A percentile compares a stretch with the other conserved stretches of the same genome.
Evolutionary conservation across 2,113 vertebrate genomes (phyloP).

Genomic region (Bombycilla garrulus): DNA sequence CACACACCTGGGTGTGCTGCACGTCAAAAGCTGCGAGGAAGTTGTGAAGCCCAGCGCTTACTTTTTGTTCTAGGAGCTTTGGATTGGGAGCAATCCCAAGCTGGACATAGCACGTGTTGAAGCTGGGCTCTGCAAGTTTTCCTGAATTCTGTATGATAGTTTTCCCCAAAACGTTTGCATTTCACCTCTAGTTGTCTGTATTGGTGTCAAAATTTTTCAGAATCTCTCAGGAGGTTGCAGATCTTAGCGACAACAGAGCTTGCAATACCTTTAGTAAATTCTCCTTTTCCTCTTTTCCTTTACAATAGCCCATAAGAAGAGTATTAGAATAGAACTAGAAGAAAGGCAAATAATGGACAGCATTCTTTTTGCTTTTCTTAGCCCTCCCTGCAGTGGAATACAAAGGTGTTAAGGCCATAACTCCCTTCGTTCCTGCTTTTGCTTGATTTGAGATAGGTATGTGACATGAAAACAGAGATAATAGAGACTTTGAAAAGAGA

Average conservation of each 20-base stretch:
- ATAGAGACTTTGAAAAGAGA: not conserved
- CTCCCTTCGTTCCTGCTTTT: not conserved
- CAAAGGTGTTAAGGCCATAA: not conserved
- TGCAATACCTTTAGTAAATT: not conserved
- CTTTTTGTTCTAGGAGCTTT: not conserved
- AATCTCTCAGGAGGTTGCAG: not conserved
- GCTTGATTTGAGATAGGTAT: not conserved
- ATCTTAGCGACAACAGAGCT: not conserved
- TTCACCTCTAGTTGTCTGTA: not conserved
- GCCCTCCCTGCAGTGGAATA: not conserved
- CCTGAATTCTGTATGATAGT: not conserved
- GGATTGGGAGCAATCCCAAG: not conserved
- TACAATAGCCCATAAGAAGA: not conserved
- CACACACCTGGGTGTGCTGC: too few species aligned
- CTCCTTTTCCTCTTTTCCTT: not conserved
- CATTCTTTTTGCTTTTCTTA: not conserved
- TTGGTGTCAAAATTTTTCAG: not conserved
- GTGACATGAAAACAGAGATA: not conserved
- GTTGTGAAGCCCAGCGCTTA: accelerated
- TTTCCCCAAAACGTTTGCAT: not conserved
- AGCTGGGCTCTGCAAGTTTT: not conserved
- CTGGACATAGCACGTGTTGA: not conserved
- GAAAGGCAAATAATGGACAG: not conserved
- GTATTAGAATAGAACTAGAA: not conserved
- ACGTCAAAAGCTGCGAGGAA: not conserved